A percentile compares a stretch with the other conserved stretches of the same genome.
Evolutionary conservation across 2,888 invertebrate genomes (phyloP).

Genomic region (Pantelozetes paolii): DNA sequence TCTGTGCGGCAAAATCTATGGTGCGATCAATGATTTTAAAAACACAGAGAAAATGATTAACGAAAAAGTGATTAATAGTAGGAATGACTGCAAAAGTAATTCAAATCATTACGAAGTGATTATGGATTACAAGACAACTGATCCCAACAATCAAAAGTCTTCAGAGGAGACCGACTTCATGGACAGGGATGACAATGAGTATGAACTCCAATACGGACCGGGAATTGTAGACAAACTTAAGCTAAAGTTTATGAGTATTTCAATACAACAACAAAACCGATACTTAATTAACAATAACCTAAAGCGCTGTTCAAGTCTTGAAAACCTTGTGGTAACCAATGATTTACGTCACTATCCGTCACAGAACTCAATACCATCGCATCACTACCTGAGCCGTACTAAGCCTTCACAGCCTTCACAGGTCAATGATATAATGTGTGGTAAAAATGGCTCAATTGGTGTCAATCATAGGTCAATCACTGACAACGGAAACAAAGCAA

Average conservation of each 20-base stretch:
- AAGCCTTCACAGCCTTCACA: slow-evolving; percentile 1
- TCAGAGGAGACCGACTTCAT: neutral
- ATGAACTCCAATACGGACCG: slow-evolving; percentile 46
- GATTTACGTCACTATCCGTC: slow-evolving; percentile 15
- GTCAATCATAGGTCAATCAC: slow-evolving; percentile 17
- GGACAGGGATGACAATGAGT: slow-evolving; percentile 27
- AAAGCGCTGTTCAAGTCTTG: slow-evolving; percentile 45
- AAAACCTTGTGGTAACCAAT: slow-evolving; percentile 42
- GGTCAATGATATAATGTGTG: slow-evolving; percentile 39
- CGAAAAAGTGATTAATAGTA: slow-evolving; percentile 21
- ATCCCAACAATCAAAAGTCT: neutral
- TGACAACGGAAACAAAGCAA: slow-evolving; percentile 32
- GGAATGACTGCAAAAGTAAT: no score
- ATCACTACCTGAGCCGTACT: slow-evolving; percentile 8
- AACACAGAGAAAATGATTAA: slow-evolving; percentile 18
- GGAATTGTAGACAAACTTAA: slow-evolving; percentile 47
- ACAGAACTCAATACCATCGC: neutral
- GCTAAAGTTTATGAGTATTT: slow-evolving; percentile 45
- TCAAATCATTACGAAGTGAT: slow-evolving; percentile 34
- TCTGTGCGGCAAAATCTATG: neutral
- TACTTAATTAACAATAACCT: slow-evolving; percentile 34
- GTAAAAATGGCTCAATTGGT: neutral
- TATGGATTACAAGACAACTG: neutral
- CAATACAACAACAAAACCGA: slow-evolving; percentile 36
- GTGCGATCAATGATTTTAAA: neutral